These are phyloP conservation scores for Dynastes hyllus DNA, from an alignment of 2,888 invertebrate genomes.

Conservation along the genomic window DNA sequence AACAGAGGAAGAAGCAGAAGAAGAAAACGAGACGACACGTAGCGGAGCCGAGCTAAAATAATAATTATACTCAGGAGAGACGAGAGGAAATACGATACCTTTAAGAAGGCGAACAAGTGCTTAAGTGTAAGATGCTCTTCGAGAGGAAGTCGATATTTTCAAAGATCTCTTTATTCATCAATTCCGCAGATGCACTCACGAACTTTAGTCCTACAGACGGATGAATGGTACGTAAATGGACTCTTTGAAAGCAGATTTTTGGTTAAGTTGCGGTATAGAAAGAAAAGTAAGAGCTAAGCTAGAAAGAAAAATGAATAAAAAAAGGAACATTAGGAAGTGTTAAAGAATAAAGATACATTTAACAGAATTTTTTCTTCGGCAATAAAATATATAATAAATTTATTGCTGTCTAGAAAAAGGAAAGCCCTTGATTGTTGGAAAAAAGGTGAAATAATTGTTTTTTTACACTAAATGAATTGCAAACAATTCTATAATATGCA, in stretches of 20 bases:
- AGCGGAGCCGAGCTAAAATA: conserved; percentile 3
- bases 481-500: too few relatives aligned
- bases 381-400: too few relatives aligned
- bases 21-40: too few relatives aligned
- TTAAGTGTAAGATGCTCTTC: neutral
- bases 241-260: conserved; percentile 15
- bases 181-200: neutral
- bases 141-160: conserved; percentile 25
- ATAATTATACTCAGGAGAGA: conserved; percentile 16
- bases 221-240: neutral
- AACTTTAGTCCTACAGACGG: neutral
- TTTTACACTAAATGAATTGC: too few relatives aligned
- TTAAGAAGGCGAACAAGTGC: neutral
- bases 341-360: too few relatives aligned
- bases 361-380: too few relatives aligned
- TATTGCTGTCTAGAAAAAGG: too few relatives aligned
- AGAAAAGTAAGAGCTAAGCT: too few relatives aligned
- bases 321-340: too few relatives aligned
- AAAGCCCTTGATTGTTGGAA: too few relatives aligned
- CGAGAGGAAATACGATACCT: conserved; percentile 22
- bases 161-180: conserved; percentile 29
- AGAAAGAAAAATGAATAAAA: too few relatives aligned
- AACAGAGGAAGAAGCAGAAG: neutral
- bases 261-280: neutral
- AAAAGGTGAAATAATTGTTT: too few relatives aligned